A percentile compares a stretch with the other conserved stretches of the same genome.
These are phyloP conservation scores for Teleiodes luculella DNA, from an alignment of 2,888 invertebrate genomes.

Conservation along the genomic window DNA sequence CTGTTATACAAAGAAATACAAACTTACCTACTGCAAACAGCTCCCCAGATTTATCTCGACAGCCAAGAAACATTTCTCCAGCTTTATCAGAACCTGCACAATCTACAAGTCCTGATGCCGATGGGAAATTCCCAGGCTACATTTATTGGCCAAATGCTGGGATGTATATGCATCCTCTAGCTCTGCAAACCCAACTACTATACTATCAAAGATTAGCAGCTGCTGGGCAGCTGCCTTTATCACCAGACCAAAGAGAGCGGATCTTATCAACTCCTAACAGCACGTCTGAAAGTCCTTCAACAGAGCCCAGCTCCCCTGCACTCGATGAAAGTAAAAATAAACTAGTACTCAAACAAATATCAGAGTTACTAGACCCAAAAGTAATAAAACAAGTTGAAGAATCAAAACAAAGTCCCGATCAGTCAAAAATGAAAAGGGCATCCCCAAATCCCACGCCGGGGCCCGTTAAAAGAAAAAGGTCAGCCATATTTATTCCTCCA, in stretches of 20 bases:
- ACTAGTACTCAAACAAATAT: constrained; percentile 68
- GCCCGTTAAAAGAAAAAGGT: constrained; percentile 84
- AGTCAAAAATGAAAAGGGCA: constrained; percentile 64
- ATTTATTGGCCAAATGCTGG: constrained; percentile 86
- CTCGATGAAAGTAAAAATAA: constrained; percentile 65
- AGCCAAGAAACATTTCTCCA: constrained; percentile 49
- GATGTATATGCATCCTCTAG: constrained; percentile 85
- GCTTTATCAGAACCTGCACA: constrained; percentile 63
- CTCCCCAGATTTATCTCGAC: constrained; percentile 62
- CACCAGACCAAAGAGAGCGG: constrained; percentile 53
- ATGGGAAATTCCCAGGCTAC: constrained; percentile 71
- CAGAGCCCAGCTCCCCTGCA: constrained; percentile 52
- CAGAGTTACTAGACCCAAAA: constrained; percentile 67
- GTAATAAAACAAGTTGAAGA: constrained; percentile 61
- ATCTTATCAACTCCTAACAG: constrained; percentile 50
- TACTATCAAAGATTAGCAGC: constrained; percentile 87
- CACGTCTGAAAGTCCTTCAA: constrained; percentile 44
- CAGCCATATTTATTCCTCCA: constrained; percentile 91
- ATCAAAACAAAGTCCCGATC: constrained; percentile 51
- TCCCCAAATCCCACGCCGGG: constrained; percentile 58
- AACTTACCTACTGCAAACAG: constrained; percentile 61
- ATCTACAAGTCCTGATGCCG: constrained; percentile 52
- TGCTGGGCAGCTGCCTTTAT: constrained; percentile 61
- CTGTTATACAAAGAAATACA: constrained; percentile 69
- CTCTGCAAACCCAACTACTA: constrained; percentile 83